A percentile compares a stretch with the other conserved stretches of the same genome.
These are phyloP conservation scores for Microcebus murinus DNA, from an alignment of 2,113 vertebrate genomes.

Conservation along the genomic window DNA sequence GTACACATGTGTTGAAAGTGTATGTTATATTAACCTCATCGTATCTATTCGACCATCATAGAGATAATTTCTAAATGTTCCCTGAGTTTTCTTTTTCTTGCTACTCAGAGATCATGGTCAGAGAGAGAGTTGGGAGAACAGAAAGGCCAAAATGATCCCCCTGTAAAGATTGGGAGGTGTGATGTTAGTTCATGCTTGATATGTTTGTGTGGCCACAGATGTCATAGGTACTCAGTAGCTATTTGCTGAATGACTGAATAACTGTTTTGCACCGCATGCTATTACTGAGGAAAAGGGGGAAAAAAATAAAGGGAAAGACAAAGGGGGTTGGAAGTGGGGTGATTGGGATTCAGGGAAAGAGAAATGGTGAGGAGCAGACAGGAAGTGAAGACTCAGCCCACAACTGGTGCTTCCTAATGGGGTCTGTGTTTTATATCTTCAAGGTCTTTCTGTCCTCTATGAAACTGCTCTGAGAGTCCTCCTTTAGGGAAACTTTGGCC, in stretches of 20 bases:
- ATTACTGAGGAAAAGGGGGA: background rate
- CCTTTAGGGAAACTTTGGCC: background rate
- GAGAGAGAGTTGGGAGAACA: background rate
- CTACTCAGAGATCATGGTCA: background rate
- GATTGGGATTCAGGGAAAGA: background rate
- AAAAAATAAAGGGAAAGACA: background rate
- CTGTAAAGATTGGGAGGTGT: background rate
- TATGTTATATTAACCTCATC: background rate
- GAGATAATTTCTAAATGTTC: background rate
- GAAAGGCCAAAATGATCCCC: accelerated
- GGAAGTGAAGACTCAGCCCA: background rate
- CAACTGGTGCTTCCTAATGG: background rate
- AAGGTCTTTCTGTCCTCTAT: background rate
- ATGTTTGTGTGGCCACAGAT: background rate
- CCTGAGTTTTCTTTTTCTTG: background rate
- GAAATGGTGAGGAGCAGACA: background rate
- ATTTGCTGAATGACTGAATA: background rate
- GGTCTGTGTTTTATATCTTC: background rate
- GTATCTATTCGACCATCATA: background rate
- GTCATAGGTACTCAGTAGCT: background rate
- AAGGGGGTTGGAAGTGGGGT: background rate
- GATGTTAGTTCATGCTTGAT: background rate
- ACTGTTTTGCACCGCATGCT: background rate
- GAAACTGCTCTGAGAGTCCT: background rate
- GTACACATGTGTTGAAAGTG: background rate